Evolutionary conservation across 37 sponge, comb jelly and placozoan species (phyloP).

Genomic region (Aphrocallistes beatrix): DNA sequence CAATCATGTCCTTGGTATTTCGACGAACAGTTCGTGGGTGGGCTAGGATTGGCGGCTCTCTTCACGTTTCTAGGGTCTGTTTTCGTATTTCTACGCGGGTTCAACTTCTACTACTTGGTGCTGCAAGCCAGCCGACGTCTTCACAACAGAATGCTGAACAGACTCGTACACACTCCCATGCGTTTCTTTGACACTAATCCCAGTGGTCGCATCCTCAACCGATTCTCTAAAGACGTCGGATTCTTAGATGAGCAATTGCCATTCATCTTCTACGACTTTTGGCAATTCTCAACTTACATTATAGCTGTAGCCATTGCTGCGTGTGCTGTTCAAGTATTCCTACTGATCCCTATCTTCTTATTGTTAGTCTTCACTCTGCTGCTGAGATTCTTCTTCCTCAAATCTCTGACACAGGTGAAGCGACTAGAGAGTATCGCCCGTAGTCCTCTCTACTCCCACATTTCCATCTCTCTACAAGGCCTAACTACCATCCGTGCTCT

Average conservation of each 20-base stretch:
- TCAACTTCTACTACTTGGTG: neutral
- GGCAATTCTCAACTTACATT: neutral
- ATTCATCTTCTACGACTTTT: constrained; percentile 16
- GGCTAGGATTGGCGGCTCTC: neutral
- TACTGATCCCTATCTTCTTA: constrained; percentile 22
- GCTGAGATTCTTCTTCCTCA: constrained; percentile 26
- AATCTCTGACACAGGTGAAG: constrained; percentile 40
- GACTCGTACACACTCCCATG: constrained; percentile 33
- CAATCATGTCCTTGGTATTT: neutral
- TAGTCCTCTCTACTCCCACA: constrained; percentile 25
- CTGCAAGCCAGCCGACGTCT: constrained; percentile 20
- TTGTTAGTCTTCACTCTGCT: neutral
- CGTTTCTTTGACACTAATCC: constrained; percentile 45
- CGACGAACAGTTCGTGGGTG: neutral
- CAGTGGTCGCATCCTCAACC: constrained; percentile 31
- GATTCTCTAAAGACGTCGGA: constrained; percentile 39
- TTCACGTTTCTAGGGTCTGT: neutral
- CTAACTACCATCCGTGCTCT: constrained; percentile 42
- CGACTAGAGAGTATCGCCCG: constrained; percentile 39
- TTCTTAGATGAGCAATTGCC: constrained; percentile 31
- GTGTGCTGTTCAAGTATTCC: neutral
- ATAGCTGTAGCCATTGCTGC: constrained; percentile 20
- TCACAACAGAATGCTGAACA: constrained; percentile 21
- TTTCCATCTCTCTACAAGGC: constrained; percentile 14
- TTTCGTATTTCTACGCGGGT: neutral